A percentile compares a stretch with the other conserved stretches of the same genome.
Conservation (phyloP, 2,888 invertebrate genomes). For the Aspidiotus destructor region DNA sequence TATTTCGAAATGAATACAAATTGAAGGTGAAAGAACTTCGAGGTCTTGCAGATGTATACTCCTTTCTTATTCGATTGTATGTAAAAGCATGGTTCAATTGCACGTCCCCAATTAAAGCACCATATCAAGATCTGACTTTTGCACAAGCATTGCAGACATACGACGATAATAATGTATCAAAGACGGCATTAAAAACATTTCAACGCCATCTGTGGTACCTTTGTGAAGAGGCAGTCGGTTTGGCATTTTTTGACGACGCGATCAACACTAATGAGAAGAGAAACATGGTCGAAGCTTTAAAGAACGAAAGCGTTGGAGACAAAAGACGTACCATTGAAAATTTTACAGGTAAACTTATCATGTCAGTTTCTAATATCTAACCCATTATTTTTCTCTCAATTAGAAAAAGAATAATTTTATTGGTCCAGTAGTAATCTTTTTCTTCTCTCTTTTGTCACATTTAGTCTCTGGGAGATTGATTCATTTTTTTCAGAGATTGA, state of each 20-base stretch:
- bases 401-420: no score
- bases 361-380: no score
- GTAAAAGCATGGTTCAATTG: conserved; percentile 33
- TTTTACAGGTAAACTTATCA: no score
- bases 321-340: background rate
- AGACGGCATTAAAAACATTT: conserved; percentile 31
- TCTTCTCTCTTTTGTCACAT: background rate
- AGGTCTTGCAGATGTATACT: conserved; percentile 34
- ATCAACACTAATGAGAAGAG: background rate
- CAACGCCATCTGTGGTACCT: conserved; percentile 35
- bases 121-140: conserved; percentile 27
- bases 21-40: conserved; percentile 35
- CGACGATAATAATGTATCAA: conserved; percentile 28
- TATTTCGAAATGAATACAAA: conserved; percentile 37
- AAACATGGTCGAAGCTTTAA: background rate
- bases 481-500: background rate
- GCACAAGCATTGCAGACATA: conserved; percentile 23
- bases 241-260: conserved; percentile 1
- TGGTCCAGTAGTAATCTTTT: background rate
- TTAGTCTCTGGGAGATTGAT: background rate
- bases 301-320: background rate
- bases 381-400: no score
- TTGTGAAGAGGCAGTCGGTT: background rate
- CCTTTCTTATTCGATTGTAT: conserved; percentile 33
- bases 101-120: conserved; percentile 18